Evolutionary conservation across 2,113 vertebrate genomes (phyloP), one percentile per base, ranked within the genome.

Genomic region (Eublepharis macularius): DNA sequence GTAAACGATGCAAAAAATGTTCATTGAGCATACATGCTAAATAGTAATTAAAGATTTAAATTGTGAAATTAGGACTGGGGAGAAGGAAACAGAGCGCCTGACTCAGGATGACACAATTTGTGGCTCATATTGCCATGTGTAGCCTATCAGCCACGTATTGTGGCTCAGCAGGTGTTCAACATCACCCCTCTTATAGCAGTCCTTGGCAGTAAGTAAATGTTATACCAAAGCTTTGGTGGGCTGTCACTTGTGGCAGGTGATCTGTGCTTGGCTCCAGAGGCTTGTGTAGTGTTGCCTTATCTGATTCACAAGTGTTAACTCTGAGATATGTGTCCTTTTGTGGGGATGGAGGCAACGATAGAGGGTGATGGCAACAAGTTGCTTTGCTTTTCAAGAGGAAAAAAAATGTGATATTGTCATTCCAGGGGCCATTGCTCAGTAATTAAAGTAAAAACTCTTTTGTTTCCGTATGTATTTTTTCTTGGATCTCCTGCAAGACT

Each of bases 401-500:
- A 85, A 91, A 93, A 87, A 93, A 93, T 90, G 10, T 94, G 86
- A 94, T 97, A 76, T 90, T 96, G 91, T 96, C 93, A 94, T 92
- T 94, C 83, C 24, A 87, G 86, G 96, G 94, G 94, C n/a, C 89
- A 82, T 95, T 94, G 93, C 95, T 96, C 96, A 94, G 94, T 96
- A 95, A 97, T 97, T 96, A 97, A 97, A 97, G 95, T 96, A 95
- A 96, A 86, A 96, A 96, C 96, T 97, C 94, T 97, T 96, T 96
- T 97, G 95, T 97, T 96, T 97, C 95, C 93, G 95, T 96, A 95
- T 96, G 96, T 95, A 96, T 96, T 97, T 95, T 95, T 97, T 96
- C 96, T 97, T 96, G 96, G 96, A 97, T 95, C 96, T 97, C 93
- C 96, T 97, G 96, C 96, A 97, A 97, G 96, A 97, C 96, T 93